phyloP scores from a whole-genome alignment of 2,113 vertebrate genomes.

The Bombycilla garrulus region DNA sequence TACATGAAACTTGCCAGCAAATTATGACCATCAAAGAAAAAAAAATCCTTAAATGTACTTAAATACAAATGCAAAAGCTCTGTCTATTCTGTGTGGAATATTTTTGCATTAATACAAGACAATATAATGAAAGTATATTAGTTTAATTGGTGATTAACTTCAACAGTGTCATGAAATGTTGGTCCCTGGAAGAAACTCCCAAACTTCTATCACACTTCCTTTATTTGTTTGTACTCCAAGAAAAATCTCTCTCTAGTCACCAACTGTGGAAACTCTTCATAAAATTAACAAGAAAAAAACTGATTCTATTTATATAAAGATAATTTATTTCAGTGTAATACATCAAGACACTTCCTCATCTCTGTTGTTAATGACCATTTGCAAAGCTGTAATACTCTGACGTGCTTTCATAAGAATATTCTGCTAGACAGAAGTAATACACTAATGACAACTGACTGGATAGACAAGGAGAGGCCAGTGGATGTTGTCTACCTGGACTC shows the following conservation, averaged over 20 bases:
- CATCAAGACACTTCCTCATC: neutral
- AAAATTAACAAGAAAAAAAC: neutral
- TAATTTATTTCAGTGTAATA: neutral
- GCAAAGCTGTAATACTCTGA: neutral
- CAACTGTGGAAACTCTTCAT: neutral
- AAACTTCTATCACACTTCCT: neutral
- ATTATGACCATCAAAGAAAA: neutral
- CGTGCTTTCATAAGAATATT: neutral
- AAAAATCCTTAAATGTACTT: neutral
- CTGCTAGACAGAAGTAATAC: neutral
- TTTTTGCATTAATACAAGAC: neutral
- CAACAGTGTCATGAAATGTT: neutral
- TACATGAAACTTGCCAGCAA: neutral
- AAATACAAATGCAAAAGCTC: neutral
- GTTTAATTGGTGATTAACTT: neutral
- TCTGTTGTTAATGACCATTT: neutral
- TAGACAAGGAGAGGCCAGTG: neutral
- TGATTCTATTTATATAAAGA: neutral
- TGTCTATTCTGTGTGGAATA: neutral
- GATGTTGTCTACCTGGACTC: neutral
- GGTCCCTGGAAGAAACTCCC: neutral
- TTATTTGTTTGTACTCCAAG: neutral
- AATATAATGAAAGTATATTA: neutral
- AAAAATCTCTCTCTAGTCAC: neutral
- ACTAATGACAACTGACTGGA: neutral